Conservation (phyloP, 2,888 invertebrate genomes). For the Oscheius sp. region DNA sequence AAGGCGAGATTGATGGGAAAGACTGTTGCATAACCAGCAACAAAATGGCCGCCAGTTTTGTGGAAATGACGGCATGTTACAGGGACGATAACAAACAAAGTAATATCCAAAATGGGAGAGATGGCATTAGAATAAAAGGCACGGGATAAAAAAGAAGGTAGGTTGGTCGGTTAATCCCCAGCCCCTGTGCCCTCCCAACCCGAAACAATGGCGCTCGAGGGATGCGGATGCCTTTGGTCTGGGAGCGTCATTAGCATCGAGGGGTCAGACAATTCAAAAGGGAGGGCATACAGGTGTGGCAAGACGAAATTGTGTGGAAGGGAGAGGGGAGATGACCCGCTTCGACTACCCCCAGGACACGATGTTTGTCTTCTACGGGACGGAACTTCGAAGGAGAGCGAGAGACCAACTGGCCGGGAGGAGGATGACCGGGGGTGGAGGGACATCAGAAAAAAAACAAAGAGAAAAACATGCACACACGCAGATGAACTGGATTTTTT, state of each 20-base stretch:
- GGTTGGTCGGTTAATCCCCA: constrained; percentile 25
- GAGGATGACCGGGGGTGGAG: too few relatives aligned
- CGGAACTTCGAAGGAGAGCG: constrained; percentile 10
- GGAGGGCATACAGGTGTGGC: constrained; percentile 19
- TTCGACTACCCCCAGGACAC: constrained; percentile 19
- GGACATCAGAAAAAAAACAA: too few relatives aligned
- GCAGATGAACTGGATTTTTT: not conserved
- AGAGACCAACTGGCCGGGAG: not conserved
- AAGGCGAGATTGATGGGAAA: too few relatives aligned
- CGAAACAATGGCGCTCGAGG: constrained; percentile 30
- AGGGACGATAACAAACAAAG: not conserved
- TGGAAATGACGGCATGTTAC: too few relatives aligned
- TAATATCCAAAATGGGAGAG: not conserved
- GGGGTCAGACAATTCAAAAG: constrained; percentile 24
- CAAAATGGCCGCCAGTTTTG: too few relatives aligned
- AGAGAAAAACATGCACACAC: not conserved
- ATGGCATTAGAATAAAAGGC: not conserved
- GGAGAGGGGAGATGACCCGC: constrained; percentile 11
- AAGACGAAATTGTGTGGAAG: too few relatives aligned
- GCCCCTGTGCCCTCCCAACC: too few relatives aligned
- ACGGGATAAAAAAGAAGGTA: not conserved
- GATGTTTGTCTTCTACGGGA: constrained; percentile 30
- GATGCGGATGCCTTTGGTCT: constrained; percentile 33
- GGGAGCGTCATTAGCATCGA: constrained; percentile 30
- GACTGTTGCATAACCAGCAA: too few relatives aligned